Percentiles rank a stretch among this genome's conserved stretches.
Conservation (phyloP, 2,888 invertebrate species). For the Eremobia ochroleuca region DNA sequence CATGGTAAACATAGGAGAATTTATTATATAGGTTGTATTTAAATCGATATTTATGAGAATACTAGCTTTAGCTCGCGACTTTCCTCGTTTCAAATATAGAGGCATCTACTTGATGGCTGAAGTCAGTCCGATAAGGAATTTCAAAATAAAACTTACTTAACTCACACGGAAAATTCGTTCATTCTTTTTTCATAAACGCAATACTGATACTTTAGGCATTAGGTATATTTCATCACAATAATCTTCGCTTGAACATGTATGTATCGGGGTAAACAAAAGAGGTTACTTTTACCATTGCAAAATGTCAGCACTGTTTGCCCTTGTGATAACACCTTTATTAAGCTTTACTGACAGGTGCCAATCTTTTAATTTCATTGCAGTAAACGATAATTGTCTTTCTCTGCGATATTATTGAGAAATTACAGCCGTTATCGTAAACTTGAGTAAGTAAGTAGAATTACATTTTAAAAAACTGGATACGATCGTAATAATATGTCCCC, state of each 20-base stretch:
- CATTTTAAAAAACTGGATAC: not conserved
- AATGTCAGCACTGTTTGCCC: slow-evolving; percentile 4
- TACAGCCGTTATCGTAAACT: slow-evolving; percentile 12
- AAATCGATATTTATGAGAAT: not conserved
- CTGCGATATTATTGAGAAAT: slow-evolving; percentile 17
- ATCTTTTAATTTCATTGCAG: slow-evolving; percentile 1
- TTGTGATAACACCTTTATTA: slow-evolving; percentile 28
- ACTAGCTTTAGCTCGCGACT: not conserved
- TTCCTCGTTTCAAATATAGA: too few relatives aligned
- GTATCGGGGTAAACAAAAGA: slow-evolving; percentile 2
- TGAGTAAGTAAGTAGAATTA: not conserved
- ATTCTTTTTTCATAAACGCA: not conserved
- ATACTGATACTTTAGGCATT: not conserved
- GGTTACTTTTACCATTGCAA: not conserved
- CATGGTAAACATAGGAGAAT: slow-evolving; percentile 8
- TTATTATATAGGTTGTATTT: slow-evolving; percentile 16
- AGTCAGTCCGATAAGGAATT: not conserved
- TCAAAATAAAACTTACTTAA: not conserved
- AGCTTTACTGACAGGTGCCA: not conserved
- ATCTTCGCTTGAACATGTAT: not conserved
- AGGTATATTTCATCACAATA: not conserved
- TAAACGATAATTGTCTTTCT: slow-evolving; percentile 13
- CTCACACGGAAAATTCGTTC: not conserved
- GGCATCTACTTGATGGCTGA: not conserved
- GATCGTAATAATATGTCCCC: too few relatives aligned